A percentile compares a stretch with the other conserved stretches of the same genome.
phyloP scores from a whole-genome alignment of 1,140 invertebrate genomes.

The Hylyphantes graminicola region DNA sequence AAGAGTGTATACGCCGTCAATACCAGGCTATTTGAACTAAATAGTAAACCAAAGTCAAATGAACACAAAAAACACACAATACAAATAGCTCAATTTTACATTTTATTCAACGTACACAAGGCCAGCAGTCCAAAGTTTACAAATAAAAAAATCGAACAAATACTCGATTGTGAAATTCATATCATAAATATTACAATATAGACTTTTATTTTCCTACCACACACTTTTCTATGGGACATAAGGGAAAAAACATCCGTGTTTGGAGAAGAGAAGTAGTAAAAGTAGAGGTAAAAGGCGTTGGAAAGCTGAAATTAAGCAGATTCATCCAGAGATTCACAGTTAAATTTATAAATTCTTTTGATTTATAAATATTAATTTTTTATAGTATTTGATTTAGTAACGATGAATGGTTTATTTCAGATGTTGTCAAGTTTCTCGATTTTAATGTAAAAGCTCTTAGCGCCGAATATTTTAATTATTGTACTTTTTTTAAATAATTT shows the following conservation, averaged over 20 bases:
- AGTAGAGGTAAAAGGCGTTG: not conserved
- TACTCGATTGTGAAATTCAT: conserved; percentile 17
- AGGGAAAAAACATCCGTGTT: conserved; percentile 16
- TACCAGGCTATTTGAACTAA: too few relatives aligned
- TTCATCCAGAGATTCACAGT: too few relatives aligned
- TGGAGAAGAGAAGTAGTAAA: conserved; percentile 23
- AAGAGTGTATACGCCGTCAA: too few relatives aligned
- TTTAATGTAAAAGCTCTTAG: too few relatives aligned
- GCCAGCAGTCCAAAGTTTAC: conserved; percentile 1
- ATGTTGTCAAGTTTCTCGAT: too few relatives aligned
- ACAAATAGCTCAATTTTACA: conserved; percentile 1
- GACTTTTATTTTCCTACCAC: conserved; percentile 1
- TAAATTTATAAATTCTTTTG: too few relatives aligned
- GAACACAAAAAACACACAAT: not conserved
- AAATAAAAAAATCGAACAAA: conserved; percentile 12
- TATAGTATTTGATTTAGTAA: too few relatives aligned
- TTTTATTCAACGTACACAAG: conserved; percentile 24
- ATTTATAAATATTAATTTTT: too few relatives aligned
- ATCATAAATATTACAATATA: conserved; percentile 36
- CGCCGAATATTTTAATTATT: too few relatives aligned
- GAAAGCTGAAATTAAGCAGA: too few relatives aligned
- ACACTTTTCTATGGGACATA: not conserved
- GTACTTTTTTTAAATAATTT: too few relatives aligned
- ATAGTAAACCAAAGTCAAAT: not conserved
- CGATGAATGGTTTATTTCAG: too few relatives aligned